Base-by-base conservation (phyloP, 2,888 invertebrate genomes). In the Graphium colonna region DNA sequence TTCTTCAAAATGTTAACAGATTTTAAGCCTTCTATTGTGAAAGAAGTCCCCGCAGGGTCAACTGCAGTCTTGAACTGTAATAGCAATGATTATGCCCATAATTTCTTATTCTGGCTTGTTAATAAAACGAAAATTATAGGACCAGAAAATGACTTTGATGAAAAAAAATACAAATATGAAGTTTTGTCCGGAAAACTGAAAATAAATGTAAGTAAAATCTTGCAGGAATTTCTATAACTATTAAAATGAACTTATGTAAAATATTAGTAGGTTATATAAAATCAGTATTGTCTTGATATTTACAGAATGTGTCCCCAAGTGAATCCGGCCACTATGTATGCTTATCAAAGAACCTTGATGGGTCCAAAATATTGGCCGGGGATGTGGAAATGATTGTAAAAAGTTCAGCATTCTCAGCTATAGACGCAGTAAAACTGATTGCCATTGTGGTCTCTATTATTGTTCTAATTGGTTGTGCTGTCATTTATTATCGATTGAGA, bases 81-180 rank as follows among this genome's bases (percentile, higher is more conserved):
- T 42, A 94, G 94, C 71, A 93, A 91, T 77, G 93, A 93, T 69
- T 90, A 90, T 60, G 71, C 90, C 60, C 93, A 94, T 70, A 91
- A 92, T 65, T 94, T 94, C 65, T 90, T 92, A 86, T 93, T 92
- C 71, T 94, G 94, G 94, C 86, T 93, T 63, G 78, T 93, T 64
- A 82, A 83, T 59, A 86, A 91, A 43, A 87, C 90, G 57, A 75
- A 88, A 63, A 82, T 93, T 31, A 91, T 94, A 59, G 93, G 93
- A 1, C 93, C 94, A 16, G 92, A 91, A 33, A 93, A 92, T 80
- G 65, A 79, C 38, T 88, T 90, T 68, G 91, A 93, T 75, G 85
- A 82, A 59, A 79, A 83, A 43, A 94, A 94, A 75, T 94, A 92
- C 69, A 92, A 92, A 69, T 94, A 93, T 78, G 92, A 93, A 79